Base-by-base conservation (phyloP, 2,888 invertebrate genomes). In the Dexiosoma caninum region DNA sequence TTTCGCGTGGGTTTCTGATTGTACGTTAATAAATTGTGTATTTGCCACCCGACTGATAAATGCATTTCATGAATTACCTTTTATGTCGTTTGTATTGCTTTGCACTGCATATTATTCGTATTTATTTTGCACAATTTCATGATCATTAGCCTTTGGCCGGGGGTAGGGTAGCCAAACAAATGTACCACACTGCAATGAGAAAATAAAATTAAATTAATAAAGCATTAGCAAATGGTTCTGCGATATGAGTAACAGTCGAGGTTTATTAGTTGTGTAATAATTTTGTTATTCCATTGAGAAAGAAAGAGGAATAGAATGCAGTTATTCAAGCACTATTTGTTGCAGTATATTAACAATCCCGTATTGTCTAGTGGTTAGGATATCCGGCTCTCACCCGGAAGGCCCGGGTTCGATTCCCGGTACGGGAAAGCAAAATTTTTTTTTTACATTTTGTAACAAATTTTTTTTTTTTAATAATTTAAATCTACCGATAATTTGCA, bases 331-430 rank as follows among this genome's bases (percentile, higher is more conserved):
- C 0, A 0, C 0, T 7, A 19, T 51, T 35, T 10, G 2, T 8
- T 51, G 1, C 2, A 9, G 8, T 0, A 0, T 4, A 2, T 2
- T 14, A 51, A 59, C 14, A 42, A 37, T 51, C 23, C 72, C 72
- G 72, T 74, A 74, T 74, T 77, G 64, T 60, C 83, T 83, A 83
- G 83, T 83, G 83, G 83, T 83, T 84, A 84, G 83, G 83, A 84
- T 84, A 84, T 82, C 83, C 82, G 83, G 83, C 82, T 84, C 83
- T 83, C 83, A 84, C 83, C 83, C 84, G 83, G 84, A 81, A 84
- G 84, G 83, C 83, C 83, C 83, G 83, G 84, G 84, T 84, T 84
- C 84, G 81, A 83, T 83, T 83, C 83, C 83, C 84, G 83, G 83
- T 84, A 83, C 81, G 83, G 83, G 83, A 81, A 82, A 53, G 1